Conservation (phyloP, 2,888 invertebrate species). For the Drosophila quinaria region DNA sequence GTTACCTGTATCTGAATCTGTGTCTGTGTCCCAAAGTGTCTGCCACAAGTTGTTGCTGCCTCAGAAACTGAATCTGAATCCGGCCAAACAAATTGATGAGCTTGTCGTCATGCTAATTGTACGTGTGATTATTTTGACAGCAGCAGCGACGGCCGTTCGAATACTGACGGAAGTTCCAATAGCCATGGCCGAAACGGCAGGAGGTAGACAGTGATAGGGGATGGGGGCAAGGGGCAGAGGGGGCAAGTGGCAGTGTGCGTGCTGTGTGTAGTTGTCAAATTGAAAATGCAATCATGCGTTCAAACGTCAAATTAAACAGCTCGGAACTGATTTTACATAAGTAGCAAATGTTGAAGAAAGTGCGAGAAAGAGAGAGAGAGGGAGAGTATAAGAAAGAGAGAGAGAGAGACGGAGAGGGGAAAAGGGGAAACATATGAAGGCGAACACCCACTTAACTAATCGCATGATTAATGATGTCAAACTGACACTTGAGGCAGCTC, state of each 20-base stretch:
- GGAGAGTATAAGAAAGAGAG: not conserved
- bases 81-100: conserved; percentile 70
- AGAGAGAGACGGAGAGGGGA: not conserved
- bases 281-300: conserved; percentile 83
- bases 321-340: conserved; percentile 80
- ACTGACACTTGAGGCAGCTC: conserved; percentile 72
- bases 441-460: conserved; percentile 84
- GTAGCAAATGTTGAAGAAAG: conserved; percentile 37
- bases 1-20: conserved; percentile 16
- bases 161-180: conserved; percentile 40
- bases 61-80: not conserved
- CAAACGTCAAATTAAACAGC: conserved; percentile 82
- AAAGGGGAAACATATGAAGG: conserved; percentile 37
- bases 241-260: conserved; percentile 38
- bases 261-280: conserved; percentile 70
- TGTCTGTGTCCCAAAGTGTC: conserved; percentile 1
- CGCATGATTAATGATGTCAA: conserved; percentile 84
- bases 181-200: conserved; percentile 44
- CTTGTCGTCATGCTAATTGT: conserved; percentile 82
- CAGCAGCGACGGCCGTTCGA: conserved; percentile 26
- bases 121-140: conserved; percentile 83
- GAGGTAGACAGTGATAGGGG: conserved; percentile 7
- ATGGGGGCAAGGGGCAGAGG: not conserved
- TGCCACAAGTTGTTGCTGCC: not conserved
- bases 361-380: not conserved